Conservation (phyloP, 2,113 vertebrate genomes). For the Notothenia rossii region DNA sequence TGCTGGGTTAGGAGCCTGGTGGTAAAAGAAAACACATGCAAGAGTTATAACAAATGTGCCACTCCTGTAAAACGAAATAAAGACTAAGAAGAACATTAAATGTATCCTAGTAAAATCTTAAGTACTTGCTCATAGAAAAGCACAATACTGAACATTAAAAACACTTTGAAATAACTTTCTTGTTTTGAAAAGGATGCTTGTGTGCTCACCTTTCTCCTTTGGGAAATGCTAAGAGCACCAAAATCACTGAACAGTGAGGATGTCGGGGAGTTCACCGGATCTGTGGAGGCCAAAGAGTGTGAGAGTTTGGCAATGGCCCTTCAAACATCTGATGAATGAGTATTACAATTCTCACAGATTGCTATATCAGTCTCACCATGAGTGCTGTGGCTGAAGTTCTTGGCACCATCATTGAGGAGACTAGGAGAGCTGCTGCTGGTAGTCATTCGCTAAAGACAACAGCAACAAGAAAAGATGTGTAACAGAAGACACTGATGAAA, state of each 20-base stretch:
- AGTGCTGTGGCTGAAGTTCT: conserved; percentile 91
- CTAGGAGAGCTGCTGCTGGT: conserved; percentile 99
- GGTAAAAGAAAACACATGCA: conserved; percentile 10
- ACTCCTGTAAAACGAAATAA: background rate
- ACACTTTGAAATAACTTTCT: background rate
- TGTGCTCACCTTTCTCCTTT: conserved; percentile 95
- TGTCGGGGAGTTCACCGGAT: conserved; percentile 93
- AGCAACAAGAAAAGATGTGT: conserved; percentile 32
- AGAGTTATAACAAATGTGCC: background rate
- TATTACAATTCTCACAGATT: background rate
- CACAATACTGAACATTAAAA: background rate
- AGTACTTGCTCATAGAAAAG: conserved; percentile 13
- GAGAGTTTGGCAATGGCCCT: background rate
- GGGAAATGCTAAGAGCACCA: conserved; percentile 95
- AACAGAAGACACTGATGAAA: background rate
- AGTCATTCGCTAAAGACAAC: conserved; percentile 91
- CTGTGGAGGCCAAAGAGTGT: conserved; percentile 74
- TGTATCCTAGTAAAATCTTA: background rate
- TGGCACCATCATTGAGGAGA: conserved; percentile 98
- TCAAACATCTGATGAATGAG: conserved; percentile 4
- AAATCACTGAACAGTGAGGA: conserved; percentile 98
- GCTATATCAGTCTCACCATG: conserved; percentile 86
- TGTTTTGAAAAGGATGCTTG: background rate
- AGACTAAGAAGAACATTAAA: background rate
- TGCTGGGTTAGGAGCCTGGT: conserved; percentile 95